A percentile compares a stretch with the other conserved stretches of the same genome.
Evolutionary conservation across 1,140 invertebrate genomes (phyloP).

Genomic region (Panulirus ornatus): DNA sequence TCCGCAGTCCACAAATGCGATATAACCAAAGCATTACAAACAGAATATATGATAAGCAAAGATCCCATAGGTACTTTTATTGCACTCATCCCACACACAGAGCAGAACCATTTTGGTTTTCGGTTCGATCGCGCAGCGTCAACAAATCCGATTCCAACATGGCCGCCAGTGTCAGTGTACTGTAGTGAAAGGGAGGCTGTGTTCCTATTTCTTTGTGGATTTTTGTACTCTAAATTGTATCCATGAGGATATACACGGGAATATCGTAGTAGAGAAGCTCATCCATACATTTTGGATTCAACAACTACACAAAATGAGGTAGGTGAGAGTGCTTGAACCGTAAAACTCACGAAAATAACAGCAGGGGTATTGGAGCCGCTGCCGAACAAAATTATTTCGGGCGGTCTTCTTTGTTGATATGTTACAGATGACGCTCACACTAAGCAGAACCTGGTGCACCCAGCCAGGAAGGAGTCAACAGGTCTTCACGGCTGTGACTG

Average conservation of each 20-base stretch:
- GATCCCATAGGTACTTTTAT: too few relatives aligned
- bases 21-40: neutral
- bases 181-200: constrained; percentile 33
- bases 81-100: neutral
- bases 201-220: constrained; percentile 24
- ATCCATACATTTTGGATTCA: constrained; percentile 46
- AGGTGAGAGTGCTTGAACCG: constrained; percentile 12
- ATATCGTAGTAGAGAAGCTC: constrained; percentile 49
- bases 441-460: neutral
- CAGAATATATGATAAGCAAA: neutral
- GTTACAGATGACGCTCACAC: constrained; percentile 11
- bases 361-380: neutral
- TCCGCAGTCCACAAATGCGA: neutral
- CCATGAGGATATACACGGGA: constrained; percentile 40
- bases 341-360: constrained; percentile 34
- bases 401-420: constrained; percentile 47
- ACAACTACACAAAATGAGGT: constrained; percentile 51
- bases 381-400: constrained; percentile 30
- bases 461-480: neutral
- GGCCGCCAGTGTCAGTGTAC: constrained; percentile 45
- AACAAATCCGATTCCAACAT: constrained; percentile 40
- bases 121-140: constrained; percentile 47
- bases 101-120: constrained; percentile 29
- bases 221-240: constrained; percentile 49
- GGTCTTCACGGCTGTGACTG: neutral